A percentile compares a stretch with the other conserved stretches of the same genome.
Evolutionary conservation across 2,888 invertebrate species (phyloP).

Genomic region (Cenopis cana): DNA sequence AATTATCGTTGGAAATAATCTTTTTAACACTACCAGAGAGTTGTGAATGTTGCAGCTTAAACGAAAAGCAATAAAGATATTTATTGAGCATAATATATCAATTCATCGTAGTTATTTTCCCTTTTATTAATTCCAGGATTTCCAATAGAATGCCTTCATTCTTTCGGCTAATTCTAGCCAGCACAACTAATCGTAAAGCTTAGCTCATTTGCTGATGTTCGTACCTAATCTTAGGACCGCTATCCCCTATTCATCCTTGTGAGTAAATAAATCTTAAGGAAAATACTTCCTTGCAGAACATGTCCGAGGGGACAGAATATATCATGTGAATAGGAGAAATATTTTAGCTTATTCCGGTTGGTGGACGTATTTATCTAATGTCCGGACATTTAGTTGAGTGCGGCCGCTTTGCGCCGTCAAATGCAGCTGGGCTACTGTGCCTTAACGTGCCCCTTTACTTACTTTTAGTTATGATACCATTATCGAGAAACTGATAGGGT

Average conservation of each 20-base stretch:
- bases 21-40: too few species aligned
- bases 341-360: slow-evolving; percentile 40
- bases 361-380: slow-evolving; percentile 36
- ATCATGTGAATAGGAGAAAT: slow-evolving; percentile 39
- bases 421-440: slow-evolving; percentile 29
- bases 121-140: neutral
- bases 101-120: too few species aligned
- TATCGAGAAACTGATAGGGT: neutral
- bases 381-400: slow-evolving; percentile 33
- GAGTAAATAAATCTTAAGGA: slow-evolving; percentile 32
- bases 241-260: slow-evolving; percentile 20
- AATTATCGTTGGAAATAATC: neutral
- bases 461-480: slow-evolving; percentile 7
- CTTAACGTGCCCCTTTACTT: slow-evolving; percentile 40
- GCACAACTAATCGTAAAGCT: slow-evolving; percentile 4
- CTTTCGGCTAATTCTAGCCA: neutral
- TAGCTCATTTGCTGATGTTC: slow-evolving; percentile 14
- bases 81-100: too few species aligned
- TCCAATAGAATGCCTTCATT: slow-evolving; percentile 1
- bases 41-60: too few species aligned
- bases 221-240: neutral
- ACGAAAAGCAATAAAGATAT: too few species aligned
- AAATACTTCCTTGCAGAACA: slow-evolving; percentile 19
- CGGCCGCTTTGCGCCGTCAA: slow-evolving; percentile 40
- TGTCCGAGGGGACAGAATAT: slow-evolving; percentile 34